phyloP scores from a whole-genome alignment of 2,113 vertebrate species.

The Ceuthmochares aereus region DNA sequence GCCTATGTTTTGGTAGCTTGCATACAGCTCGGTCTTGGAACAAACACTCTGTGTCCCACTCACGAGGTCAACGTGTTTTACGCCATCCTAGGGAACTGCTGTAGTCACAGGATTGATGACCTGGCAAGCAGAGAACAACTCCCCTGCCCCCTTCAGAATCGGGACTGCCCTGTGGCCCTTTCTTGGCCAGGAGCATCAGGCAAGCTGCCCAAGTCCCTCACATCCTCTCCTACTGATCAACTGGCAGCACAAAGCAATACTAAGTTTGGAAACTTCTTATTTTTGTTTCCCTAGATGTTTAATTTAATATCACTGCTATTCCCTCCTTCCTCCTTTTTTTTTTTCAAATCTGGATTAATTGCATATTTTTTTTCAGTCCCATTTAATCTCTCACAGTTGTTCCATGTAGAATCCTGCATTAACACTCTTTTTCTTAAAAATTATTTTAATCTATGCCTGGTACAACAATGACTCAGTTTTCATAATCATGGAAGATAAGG shows the following conservation, averaged over 20 bases:
- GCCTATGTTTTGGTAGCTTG: not conserved
- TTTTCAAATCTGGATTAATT: not conserved
- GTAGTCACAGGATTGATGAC: not conserved
- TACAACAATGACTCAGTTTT: not conserved
- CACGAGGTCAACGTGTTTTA: not conserved
- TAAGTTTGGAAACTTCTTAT: not conserved
- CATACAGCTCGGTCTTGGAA: not conserved
- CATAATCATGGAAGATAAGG: not conserved
- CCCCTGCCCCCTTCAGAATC: not conserved
- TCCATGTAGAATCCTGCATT: not conserved
- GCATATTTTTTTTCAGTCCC: not conserved
- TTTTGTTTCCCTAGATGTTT: not conserved
- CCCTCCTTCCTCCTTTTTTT: accelerated
- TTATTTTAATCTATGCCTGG: not conserved
- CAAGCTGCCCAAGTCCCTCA: accelerated
- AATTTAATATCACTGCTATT: not conserved
- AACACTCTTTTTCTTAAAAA: not conserved
- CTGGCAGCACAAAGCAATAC: not conserved
- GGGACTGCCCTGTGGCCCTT: accelerated
- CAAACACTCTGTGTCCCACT: accelerated
- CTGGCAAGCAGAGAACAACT: not conserved
- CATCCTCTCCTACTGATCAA: not conserved
- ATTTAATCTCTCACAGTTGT: not conserved
- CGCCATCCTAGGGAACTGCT: not conserved
- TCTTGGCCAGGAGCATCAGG: not conserved